Percentiles rank a stretch among this genome's conserved stretches.
Evolutionary conservation across 2,888 invertebrate species (phyloP).

Genomic region (Sesia bembeciformis): DNA sequence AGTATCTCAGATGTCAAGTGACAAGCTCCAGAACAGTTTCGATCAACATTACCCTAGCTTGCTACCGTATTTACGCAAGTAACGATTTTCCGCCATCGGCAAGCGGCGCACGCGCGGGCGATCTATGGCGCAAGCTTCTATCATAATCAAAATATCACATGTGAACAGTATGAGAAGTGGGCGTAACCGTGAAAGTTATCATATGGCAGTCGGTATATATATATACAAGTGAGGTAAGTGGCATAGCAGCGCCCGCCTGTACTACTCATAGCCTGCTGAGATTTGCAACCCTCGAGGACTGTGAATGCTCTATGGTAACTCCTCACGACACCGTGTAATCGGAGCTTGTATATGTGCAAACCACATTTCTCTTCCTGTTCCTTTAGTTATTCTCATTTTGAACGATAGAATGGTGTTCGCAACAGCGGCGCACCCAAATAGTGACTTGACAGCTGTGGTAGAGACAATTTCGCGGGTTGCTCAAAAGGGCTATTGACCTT

Average conservation of each 20-base stretch:
- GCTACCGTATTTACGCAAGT: conserved; percentile 66
- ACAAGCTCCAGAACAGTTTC: background rate
- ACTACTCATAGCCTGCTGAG: too few species aligned
- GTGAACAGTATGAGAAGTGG: background rate
- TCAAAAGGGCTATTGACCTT: conserved; percentile 14
- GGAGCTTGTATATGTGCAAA: too few species aligned
- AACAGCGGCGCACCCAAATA: background rate
- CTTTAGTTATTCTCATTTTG: background rate
- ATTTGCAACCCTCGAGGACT: too few species aligned
- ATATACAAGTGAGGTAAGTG: too few species aligned
- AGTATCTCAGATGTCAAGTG: background rate
- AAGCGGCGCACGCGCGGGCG: conserved; percentile 48
- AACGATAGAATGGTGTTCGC: background rate
- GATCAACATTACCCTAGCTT: conserved; percentile 12
- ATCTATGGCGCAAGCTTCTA: conserved; percentile 58
- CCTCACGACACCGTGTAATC: too few species aligned
- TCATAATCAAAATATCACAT: conserved; percentile 62
- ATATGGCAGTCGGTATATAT: too few species aligned
- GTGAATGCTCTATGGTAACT: too few species aligned
- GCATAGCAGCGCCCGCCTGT: too few species aligned
- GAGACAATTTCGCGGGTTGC: conserved; percentile 16
- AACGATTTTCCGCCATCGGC: conserved; percentile 54
- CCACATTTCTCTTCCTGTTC: too few species aligned
- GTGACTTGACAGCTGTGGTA: conserved; percentile 35
- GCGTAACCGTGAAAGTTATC: too few species aligned